A percentile compares a stretch with the other conserved stretches of the same genome.
Conservation (phyloP, 2,113 vertebrate species). For the Pongo pygmaeus region DNA sequence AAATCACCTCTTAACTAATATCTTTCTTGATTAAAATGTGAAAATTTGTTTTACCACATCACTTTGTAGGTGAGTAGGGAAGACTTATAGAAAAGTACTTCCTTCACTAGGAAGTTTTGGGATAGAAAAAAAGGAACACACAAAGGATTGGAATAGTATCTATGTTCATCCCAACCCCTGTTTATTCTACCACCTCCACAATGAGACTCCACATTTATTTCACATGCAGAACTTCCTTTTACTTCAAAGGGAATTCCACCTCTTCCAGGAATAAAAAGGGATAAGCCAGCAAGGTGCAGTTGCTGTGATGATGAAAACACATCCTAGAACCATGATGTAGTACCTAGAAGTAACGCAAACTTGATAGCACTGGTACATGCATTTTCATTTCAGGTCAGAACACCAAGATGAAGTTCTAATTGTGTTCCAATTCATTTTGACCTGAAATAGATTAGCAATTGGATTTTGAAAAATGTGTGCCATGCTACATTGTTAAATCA, state of each 20-base stretch:
- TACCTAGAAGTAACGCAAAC: not conserved
- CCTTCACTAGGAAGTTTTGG: not conserved
- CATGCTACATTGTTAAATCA: slow-evolving; percentile 23
- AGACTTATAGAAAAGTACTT: not conserved
- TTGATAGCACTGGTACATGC: not conserved
- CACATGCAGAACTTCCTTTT: not conserved
- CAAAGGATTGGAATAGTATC: not conserved
- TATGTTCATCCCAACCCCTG: not conserved
- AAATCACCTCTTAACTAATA: not conserved
- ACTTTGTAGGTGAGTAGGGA: not conserved
- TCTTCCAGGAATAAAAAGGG: not conserved
- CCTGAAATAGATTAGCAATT: slow-evolving; percentile 59
- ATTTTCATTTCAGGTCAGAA: slow-evolving; percentile 37
- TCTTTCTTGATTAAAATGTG: not conserved
- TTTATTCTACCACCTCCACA: not conserved
- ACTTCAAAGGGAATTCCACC: not conserved
- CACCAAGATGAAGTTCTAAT: slow-evolving; percentile 42
- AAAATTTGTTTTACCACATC: not conserved
- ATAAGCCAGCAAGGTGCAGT: not conserved
- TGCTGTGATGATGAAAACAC: not conserved
- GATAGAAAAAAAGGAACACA: not conserved
- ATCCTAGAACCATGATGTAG: not conserved
- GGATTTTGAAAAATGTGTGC: slow-evolving; percentile 59
- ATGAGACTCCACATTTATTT: not conserved
- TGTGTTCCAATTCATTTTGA: slow-evolving; percentile 49